Percentiles rank a stretch among this genome's conserved stretches.
These are phyloP conservation scores for Zoanthus gigantus DNA, from an alignment of 92 coral and sea anemone genomes.

Conservation along the genomic window DNA sequence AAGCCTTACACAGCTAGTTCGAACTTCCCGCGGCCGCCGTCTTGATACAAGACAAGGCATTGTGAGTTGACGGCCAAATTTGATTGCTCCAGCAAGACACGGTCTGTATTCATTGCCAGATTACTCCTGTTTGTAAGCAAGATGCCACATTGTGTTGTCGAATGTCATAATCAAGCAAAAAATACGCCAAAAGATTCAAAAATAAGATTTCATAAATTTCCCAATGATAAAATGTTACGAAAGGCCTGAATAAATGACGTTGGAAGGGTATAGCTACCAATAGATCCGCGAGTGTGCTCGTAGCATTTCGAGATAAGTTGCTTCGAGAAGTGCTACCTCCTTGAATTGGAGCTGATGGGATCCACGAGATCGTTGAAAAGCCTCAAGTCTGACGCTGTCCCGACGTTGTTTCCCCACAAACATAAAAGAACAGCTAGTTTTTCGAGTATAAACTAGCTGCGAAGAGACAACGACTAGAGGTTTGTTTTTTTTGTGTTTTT, in stretches of 20 bases:
- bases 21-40: too few relatives aligned
- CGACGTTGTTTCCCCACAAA: neutral
- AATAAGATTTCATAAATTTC: constrained; percentile 2
- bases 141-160: too few relatives aligned
- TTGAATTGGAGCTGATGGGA: neutral
- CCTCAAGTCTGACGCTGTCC: neutral
- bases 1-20: too few relatives aligned
- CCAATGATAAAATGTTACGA: neutral
- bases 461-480: too few relatives aligned
- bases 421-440: neutral
- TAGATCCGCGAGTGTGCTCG: neutral
- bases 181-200: neutral
- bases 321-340: neutral
- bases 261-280: neutral
- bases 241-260: neutral
- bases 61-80: too few relatives aligned
- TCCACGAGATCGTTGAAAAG: neutral
- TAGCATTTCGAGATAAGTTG: neutral
- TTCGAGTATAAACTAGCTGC: neutral
- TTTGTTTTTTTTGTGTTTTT: too few relatives aligned
- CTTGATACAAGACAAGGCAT: too few relatives aligned
- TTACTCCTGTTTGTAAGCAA: too few relatives aligned
- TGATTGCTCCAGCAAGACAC: too few relatives aligned
- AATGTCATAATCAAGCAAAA: too few relatives aligned
- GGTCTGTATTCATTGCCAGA: too few relatives aligned